Base-by-base conservation (phyloP, 1,140 invertebrate species). In the Chrysopa pallens region DNA sequence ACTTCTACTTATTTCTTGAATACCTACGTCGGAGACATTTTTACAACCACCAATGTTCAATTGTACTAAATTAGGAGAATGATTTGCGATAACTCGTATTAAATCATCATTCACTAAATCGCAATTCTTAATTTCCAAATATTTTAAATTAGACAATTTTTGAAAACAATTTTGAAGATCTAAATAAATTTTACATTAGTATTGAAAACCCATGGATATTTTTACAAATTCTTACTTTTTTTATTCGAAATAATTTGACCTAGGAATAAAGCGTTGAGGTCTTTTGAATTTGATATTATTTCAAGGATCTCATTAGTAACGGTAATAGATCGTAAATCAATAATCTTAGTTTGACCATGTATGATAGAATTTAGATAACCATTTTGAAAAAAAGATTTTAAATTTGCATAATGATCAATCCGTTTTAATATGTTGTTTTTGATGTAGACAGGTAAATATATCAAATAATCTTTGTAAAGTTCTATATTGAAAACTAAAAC, bases 31-130 rank as follows among this genome's bases (percentile, higher is more conserved):
- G 12, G 47, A 42, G 2, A 51, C 23, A 11, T 9, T 33, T 41
- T 43, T 39, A 40, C 48, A 48, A 42, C 45, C 48, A 40, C 38
- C 40, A 15, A 44, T 14, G 40, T 43, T 38, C 8, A 50, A 33
- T 29, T 39, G 31, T 38, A 29, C 5, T 15, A 52, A 8, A 35
- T 44, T 38, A 11, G 13, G 12, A 29, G 43, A 47, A 41, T 35
- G 12, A 28, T 9, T 33, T n/a, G 40, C 46, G 23, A 52, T 15
- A 17, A 13, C 40, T 42, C 37, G 14, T 40, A 51, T 38, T 28
- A 50, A 44, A 38, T 42, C 33, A 37, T 50, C 43, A 39, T 40
- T 42, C 31, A 50, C 42, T 8, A 29, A 27, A 38, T 47, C 29
- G 39, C 42, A 42, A 37, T 45, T 23, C 11, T 23, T 37, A 8